A percentile compares a stretch with the other conserved stretches of the same genome.
Evolutionary conservation across 2,113 vertebrate genomes (phyloP).

Genomic region (Polyodon spathula): DNA sequence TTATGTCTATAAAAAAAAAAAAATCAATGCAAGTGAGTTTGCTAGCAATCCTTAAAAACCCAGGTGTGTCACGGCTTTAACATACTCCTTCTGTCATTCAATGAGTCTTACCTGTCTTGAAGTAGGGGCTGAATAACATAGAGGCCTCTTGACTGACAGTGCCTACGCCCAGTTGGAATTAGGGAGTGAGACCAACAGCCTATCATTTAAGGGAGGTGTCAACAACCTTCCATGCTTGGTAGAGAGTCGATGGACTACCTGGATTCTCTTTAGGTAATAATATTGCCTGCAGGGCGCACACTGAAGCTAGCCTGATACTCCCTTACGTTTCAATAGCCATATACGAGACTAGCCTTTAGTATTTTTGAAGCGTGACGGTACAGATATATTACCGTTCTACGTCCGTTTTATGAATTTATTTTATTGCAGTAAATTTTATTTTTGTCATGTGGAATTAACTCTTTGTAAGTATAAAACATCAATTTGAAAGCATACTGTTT

Average conservation of each 20-base stretch:
- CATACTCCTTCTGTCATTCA: constrained; percentile 40
- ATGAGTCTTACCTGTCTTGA: constrained; percentile 64
- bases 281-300: no score
- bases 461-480: no score
- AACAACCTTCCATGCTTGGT: constrained; percentile 12
- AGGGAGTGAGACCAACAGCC: constrained; percentile 8
- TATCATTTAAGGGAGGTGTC: constrained; percentile 24
- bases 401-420: no score
- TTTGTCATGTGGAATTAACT: no score
- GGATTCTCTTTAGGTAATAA: background rate
- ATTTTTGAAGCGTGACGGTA: no score
- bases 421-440: no score
- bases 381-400: no score
- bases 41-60: constrained; percentile 28
- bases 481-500: no score
- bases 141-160: constrained; percentile 18
- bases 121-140: constrained; percentile 35
- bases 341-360: no score
- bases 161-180: constrained; percentile 24
- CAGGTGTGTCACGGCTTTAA: constrained; percentile 32
- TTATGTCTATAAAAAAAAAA: constrained; percentile 8
- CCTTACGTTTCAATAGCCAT: no score
- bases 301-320: no score
- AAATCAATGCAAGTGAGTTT: constrained; percentile 15
- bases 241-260: background rate